phyloP scores from a whole-genome alignment of 2,113 vertebrate genomes.

The Parus major region DNA sequence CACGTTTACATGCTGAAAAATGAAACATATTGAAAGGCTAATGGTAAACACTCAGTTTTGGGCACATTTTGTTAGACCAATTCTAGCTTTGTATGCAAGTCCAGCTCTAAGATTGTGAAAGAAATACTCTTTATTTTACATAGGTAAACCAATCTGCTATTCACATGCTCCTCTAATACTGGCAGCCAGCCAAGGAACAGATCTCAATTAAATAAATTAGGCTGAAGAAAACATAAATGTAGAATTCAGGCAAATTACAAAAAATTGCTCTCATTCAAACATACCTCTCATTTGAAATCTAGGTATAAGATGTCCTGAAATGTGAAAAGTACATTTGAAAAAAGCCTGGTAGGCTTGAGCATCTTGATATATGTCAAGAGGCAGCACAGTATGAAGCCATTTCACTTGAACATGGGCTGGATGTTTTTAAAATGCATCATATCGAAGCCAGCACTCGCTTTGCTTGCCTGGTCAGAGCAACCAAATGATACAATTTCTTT shows the following conservation, averaged over 20 bases:
- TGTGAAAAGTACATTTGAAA: conserved; percentile 65
- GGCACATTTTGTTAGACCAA: neutral
- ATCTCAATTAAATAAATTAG: conserved; percentile 78
- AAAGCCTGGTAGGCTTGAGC: conserved; percentile 60
- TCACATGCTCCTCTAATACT: conserved; percentile 56
- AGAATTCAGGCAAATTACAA: conserved; percentile 73
- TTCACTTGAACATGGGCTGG: conserved; percentile 76
- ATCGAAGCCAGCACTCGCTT: conserved; percentile 76
- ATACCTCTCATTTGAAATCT: conserved; percentile 55
- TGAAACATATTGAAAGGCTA: neutral
- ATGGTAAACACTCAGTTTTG: neutral
- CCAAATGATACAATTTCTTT: conserved; percentile 88
- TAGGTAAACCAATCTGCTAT: conserved; percentile 53
- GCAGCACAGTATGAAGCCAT: conserved; percentile 76
- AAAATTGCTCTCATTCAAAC: conserved; percentile 55
- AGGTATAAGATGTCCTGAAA: conserved; percentile 68
- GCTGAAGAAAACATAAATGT: conserved; percentile 75
- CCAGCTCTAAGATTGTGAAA: neutral
- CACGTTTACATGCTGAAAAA: neutral
- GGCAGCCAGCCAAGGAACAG: conserved; percentile 66
- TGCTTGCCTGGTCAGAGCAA: conserved; percentile 81
- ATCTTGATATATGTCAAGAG: conserved; percentile 68
- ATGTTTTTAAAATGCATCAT: conserved; percentile 80
- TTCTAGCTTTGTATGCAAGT: neutral
- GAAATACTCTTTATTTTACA: neutral